Evolutionary conservation across 2,797 vertebrate species (phyloP), one percentile per base, ranked within the genome.

Genomic region (Lindbergichthys nudifrons): DNA sequence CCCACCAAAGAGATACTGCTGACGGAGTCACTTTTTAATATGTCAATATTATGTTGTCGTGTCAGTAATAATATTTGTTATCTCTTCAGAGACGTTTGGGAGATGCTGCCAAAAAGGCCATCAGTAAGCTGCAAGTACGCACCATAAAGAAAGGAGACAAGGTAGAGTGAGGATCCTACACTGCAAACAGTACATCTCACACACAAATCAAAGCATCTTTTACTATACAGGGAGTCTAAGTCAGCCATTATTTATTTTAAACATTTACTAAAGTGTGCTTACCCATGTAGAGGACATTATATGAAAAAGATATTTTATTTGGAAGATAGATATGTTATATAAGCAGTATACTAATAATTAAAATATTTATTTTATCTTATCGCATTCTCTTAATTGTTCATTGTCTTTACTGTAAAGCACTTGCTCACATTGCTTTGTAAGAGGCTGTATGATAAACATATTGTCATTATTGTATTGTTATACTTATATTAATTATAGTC

Each of bases 71-170:
- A 23, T 4, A 15, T 65, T 87, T 86, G 72, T 11, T 36, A 3
- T 87, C 42, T 53, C 93, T 83, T 74, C 93, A 99, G 98, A 96
- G 98, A 83, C 96, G 97, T 56, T 94, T 99, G 53, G 98, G 98
- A 82, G 98, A 99, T 78, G 98, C 98, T 78, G 98, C 98, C 48
- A 99, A 99, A 94, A 99, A 99, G 92, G 98, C 98, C 62, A 97
- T 99, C 90, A 96, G 96, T 93, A 99, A 98, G 88, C 95, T 99
- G 65, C 98, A 98, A 93, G 94, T 99, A 68, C 96, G 97, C 83
- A 99, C 98, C 53, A 97, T 99, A 91, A 97, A 94, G 92, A 99
- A 97, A 90, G 98, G 98, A 60, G 98, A 99, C 93, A 96, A 97
- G 97, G 98, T 99, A 36, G 95, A 92, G 10, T 43, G 1, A 13